A percentile compares a stretch with the other conserved stretches of the same genome.
phyloP scores from a whole-genome alignment of 2,113 vertebrate genomes.

The Nothoprocta pentlandii region DNA sequence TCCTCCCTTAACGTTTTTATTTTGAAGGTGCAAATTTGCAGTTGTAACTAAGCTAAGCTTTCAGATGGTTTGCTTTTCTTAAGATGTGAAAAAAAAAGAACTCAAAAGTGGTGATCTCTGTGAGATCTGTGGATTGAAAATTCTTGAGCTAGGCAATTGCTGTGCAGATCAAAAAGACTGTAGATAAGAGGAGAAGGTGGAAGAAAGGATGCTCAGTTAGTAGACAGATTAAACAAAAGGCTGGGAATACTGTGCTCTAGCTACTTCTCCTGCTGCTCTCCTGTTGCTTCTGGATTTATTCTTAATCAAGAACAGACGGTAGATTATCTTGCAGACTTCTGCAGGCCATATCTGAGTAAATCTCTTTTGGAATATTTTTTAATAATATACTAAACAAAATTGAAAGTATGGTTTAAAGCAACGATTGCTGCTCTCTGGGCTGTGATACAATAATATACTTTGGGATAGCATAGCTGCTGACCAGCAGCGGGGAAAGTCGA shows the following conservation, averaged over 20 bases:
- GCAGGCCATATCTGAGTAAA: background rate
- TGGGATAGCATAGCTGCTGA: background rate
- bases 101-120: background rate
- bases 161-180: slow-evolving; percentile 21
- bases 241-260: background rate
- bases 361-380: background rate
- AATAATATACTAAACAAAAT: background rate
- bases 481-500: background rate
- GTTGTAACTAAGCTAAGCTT: background rate
- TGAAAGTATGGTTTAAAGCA: background rate
- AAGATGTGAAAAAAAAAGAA: background rate
- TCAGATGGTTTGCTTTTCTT: background rate
- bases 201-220: background rate
- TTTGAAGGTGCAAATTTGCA: background rate
- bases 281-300: background rate
- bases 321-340: background rate
- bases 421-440: background rate
- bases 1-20: background rate
- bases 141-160: slow-evolving; percentile 8
- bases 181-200: background rate
- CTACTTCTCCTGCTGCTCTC: background rate
- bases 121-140: background rate
- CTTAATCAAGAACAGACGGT: background rate
- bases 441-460: background rate
- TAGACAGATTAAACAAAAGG: background rate